A percentile compares a stretch with the other conserved stretches of the same genome.
phyloP scores from a whole-genome alignment of 2,888 invertebrate species.

The Eulithis testata region DNA sequence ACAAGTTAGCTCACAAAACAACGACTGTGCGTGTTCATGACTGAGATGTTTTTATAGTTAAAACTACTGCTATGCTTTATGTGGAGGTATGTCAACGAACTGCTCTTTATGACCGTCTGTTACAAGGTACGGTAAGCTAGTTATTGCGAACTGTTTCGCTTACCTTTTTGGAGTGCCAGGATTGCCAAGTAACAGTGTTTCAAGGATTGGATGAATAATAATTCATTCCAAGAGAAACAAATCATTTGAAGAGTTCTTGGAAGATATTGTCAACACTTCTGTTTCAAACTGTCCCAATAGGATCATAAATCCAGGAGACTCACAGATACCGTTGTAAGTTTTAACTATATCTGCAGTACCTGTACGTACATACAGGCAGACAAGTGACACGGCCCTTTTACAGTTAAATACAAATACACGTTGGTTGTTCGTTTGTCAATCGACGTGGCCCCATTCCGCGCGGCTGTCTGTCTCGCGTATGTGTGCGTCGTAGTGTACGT shows the following conservation, averaged over 20 bases:
- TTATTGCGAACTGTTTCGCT: no score
- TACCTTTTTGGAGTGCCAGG: neutral
- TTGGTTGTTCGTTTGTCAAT: constrained; percentile 50
- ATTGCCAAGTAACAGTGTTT: neutral
- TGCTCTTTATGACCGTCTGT: constrained; percentile 24
- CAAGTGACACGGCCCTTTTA: constrained; percentile 24
- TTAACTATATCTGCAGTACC: no score
- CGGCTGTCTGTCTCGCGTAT: constrained; percentile 15
- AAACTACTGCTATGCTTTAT: constrained; percentile 42
- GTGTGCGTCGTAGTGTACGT: constrained; percentile 20
- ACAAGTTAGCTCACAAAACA: constrained; percentile 26
- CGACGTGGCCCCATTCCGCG: constrained; percentile 47
- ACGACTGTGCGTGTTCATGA: constrained; percentile 15
- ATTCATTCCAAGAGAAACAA: no score
- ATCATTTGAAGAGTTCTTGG: no score
- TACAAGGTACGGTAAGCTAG: neutral
- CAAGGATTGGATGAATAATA: no score
- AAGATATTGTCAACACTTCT: no score
- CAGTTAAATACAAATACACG: constrained; percentile 29
- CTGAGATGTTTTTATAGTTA: constrained; percentile 27
- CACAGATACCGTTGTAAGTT: no score
- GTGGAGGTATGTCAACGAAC: constrained; percentile 45
- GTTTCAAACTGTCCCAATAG: no score
- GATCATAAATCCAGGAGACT: no score
- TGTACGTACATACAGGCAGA: neutral